phyloP scores from a whole-genome alignment of 2,113 vertebrate genomes.

The Nipponia nippon region DNA sequence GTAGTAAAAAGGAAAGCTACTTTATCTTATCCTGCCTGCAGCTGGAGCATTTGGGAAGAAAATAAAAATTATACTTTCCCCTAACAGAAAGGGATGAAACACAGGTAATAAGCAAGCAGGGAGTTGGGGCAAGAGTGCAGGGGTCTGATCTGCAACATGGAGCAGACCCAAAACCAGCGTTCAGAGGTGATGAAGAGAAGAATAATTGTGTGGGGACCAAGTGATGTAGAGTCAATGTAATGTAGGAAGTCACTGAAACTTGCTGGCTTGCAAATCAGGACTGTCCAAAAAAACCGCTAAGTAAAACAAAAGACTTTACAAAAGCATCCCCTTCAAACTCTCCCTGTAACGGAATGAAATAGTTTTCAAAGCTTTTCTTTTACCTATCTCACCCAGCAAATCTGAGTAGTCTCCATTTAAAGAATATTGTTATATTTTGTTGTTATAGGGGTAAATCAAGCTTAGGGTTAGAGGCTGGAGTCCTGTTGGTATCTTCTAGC shows the following conservation, averaged over 20 bases:
- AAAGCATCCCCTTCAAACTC: not conserved
- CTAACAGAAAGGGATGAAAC: not conserved
- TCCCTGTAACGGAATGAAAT: not conserved
- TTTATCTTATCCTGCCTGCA: not conserved
- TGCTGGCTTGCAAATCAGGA: not conserved
- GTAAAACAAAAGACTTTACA: not conserved
- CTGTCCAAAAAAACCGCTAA: accelerated
- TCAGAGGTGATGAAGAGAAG: not conserved
- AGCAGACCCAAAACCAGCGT: not conserved
- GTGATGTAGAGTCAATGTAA: not conserved
- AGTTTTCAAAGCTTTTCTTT: not conserved
- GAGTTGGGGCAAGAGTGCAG: not conserved
- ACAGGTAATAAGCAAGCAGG: not conserved
- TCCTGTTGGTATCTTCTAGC: not conserved
- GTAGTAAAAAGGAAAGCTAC: not conserved
- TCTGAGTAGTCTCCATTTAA: not conserved
- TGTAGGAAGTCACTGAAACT: not conserved
- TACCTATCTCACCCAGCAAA: not conserved
- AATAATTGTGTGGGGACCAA: not conserved
- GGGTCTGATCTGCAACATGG: not conserved
- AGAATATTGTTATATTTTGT: not conserved
- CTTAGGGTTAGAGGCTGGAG: not conserved
- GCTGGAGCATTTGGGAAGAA: not conserved
- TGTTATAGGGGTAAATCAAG: not conserved
- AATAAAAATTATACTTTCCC: not conserved